Conservation (phyloP, 1,140 invertebrate genomes). For the Sinella curviseta region DNA sequence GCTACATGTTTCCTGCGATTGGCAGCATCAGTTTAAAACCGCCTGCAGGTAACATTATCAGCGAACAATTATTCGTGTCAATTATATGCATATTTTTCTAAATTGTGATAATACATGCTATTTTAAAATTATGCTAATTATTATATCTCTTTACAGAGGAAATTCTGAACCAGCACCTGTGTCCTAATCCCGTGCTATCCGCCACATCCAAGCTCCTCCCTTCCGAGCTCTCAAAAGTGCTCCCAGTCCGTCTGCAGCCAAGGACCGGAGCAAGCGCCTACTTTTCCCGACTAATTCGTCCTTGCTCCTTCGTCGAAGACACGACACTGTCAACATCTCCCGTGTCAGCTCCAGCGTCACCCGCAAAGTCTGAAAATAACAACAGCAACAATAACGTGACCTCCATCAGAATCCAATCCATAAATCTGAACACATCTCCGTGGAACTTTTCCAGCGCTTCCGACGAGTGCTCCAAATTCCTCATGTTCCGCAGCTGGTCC, state of each 20-base stretch:
- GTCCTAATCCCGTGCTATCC: constrained; percentile 22
- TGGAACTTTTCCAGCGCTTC: constrained; percentile 39
- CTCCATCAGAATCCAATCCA: constrained; percentile 30
- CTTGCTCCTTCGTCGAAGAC: constrained; percentile 1
- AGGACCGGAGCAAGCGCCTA: not conserved
- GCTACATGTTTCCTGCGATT: not conserved
- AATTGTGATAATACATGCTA: not conserved
- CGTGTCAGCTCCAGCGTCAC: not conserved
- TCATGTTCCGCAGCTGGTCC: constrained; percentile 24
- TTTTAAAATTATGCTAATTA: not conserved
- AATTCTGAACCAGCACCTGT: constrained; percentile 31
- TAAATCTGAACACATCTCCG: constrained; percentile 32
- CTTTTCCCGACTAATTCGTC: not conserved
- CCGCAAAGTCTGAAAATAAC: not conserved
- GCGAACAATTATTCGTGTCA: not conserved
- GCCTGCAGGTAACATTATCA: not conserved
- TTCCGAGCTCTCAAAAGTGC: not conserved
- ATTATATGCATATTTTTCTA: not conserved
- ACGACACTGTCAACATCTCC: not conserved
- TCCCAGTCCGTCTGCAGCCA: not conserved
- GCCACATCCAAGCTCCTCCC: not conserved
- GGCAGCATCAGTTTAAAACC: constrained; percentile 6
- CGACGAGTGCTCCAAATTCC: constrained; percentile 28
- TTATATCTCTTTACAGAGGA: constrained; percentile 33
- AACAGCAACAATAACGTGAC: no score